Base-by-base conservation (phyloP, 2,113 vertebrate genomes). In the Saguinus imperator region DNA sequence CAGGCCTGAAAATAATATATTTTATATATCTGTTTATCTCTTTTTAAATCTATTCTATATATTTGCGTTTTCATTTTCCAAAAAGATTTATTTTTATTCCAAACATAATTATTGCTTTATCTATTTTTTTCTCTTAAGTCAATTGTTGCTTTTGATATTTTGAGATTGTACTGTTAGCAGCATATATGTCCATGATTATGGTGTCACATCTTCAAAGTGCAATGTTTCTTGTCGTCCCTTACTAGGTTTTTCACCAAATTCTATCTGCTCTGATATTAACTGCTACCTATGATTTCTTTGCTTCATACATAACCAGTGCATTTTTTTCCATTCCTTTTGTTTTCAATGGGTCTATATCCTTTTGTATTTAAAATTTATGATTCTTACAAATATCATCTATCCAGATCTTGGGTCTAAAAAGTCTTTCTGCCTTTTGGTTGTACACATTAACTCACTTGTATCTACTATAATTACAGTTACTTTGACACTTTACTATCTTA, bases 111-210 rank as follows among this genome's bases (percentile, higher is more conserved):
- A 35, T 83, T 76, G 14, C 77, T 87, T 58, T 87, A 50, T 27
- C 32, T 64, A 29, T 45, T 80, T 75, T 79, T 92, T 61, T 73
- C 84, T 80, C 84, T 72, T 94, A 66, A 37, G 5, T 94, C 32
- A 89, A 11, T 61, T 77, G 37, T 72, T 95, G 45, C 37, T 72
- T 94, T 83, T 94, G 7, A n/a, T 76, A 85, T 85, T 84, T 94
- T 80, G 25, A 52, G 23, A 35, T 61, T 55, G 84, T 93, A 80
- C 64, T 85, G 32, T 68, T 91, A 58, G 37, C 21, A 81, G 43
- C n/a, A 85, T 48, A 43, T 79, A 35, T 72, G 20, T 55, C 84
- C 29, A 50, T 73, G 7, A 91, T 48, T 61, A 35, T 32, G 73
- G 13, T 70, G 50, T 55, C 64, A 16, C 76, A 83, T 73, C 35